Percentiles rank a stretch among this genome's conserved stretches.
Conservation (phyloP, 1,140 invertebrate genomes). For the Hermatobates lingyangjiaoensis region DNA sequence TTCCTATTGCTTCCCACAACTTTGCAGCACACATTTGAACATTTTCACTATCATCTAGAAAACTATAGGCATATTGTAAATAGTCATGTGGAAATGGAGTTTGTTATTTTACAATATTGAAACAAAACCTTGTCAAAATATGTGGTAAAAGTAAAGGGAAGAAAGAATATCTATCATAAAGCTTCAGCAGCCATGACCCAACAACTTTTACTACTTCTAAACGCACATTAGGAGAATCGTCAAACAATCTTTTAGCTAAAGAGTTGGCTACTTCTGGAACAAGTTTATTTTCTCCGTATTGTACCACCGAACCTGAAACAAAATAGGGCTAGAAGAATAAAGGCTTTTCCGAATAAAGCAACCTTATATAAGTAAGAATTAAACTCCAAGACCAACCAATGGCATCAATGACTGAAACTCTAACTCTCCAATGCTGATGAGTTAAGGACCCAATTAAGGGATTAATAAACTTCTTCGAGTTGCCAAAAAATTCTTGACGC, state of each 20-base stretch:
- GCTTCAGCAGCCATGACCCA: slow-evolving; percentile 42
- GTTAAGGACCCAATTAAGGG: slow-evolving; percentile 47
- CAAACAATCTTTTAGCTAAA: slow-evolving; percentile 54
- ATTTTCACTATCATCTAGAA: slow-evolving; percentile 47
- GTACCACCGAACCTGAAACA: slow-evolving; percentile 30
- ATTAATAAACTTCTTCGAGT: slow-evolving; percentile 47
- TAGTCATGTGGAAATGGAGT: slow-evolving; percentile 2
- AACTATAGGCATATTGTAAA: slow-evolving; percentile 21
- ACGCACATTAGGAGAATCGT: slow-evolving; percentile 45
- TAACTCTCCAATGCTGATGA: slow-evolving; percentile 64
- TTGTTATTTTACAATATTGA: background rate
- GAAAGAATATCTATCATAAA: slow-evolving; percentile 58
- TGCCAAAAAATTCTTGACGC: slow-evolving; percentile 48
- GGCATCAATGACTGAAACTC: slow-evolving; percentile 47
- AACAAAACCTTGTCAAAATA: slow-evolving; percentile 40
- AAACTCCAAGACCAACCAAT: slow-evolving; percentile 31
- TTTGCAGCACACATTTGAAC: slow-evolving; percentile 33
- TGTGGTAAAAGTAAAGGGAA: slow-evolving; percentile 54
- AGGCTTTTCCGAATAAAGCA: background rate
- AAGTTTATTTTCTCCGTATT: slow-evolving; percentile 36
- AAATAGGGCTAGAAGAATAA: background rate
- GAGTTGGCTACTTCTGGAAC: slow-evolving; percentile 40
- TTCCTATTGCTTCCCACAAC: slow-evolving; percentile 46
- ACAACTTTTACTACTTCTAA: slow-evolving; percentile 40
- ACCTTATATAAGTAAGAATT: background rate